These are phyloP conservation scores for Torymus auratus DNA, from an alignment of 2,888 invertebrate genomes.

Conservation along the genomic window DNA sequence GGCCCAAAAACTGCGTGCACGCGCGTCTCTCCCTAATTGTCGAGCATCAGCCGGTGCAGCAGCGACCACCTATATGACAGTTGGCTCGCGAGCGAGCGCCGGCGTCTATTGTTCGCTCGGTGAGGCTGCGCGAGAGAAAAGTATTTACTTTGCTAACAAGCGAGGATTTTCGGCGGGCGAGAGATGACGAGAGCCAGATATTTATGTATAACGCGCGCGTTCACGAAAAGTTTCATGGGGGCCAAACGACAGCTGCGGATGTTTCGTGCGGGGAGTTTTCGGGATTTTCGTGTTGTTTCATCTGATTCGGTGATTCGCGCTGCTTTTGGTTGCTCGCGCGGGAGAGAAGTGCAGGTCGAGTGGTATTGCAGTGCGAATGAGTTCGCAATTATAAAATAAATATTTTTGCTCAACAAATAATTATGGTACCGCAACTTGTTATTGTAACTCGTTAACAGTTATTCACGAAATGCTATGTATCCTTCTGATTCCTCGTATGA, in stretches of 20 bases:
- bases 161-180: conserved; percentile 42
- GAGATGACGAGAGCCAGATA: conserved; percentile 24
- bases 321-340: neutral
- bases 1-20: conserved; percentile 17
- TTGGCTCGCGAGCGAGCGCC: conserved; percentile 41
- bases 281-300: conserved; percentile 40
- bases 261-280: conserved; percentile 14
- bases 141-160: conserved; percentile 49
- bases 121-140: conserved; percentile 9
- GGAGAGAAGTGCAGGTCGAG: too few species aligned
- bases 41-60: neutral
- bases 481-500: too few species aligned
- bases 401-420: too few species aligned
- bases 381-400: neutral
- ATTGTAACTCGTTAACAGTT: too few species aligned
- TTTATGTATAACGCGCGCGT: conserved; percentile 39
- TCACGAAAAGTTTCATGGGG: conserved; percentile 6
- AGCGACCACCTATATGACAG: conserved; percentile 35
- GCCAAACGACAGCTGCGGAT: conserved; percentile 34
- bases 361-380: too few species aligned
- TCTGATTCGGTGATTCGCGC: conserved; percentile 34
- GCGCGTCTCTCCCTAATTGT: conserved; percentile 37
- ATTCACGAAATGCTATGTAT: too few species aligned
- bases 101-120: conserved; percentile 24
- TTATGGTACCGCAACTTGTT: too few species aligned